Evolutionary conservation across 2,888 invertebrate genomes (phyloP), one percentile per base, ranked within the genome.

Genomic region (Spodoptera littoralis): DNA sequence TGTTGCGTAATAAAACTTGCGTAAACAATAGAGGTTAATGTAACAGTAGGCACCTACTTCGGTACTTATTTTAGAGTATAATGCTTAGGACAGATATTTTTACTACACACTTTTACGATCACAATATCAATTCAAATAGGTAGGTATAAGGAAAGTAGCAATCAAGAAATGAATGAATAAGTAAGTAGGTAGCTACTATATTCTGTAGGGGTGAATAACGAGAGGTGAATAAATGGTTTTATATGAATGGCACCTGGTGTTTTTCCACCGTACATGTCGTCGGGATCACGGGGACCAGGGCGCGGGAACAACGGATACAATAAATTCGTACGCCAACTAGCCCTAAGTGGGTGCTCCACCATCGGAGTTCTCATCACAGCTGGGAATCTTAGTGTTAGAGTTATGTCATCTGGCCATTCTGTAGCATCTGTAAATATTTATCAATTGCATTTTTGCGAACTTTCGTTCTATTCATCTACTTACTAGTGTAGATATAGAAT

Each of bases 241-340:
- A 12, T 2, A 30, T 4, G 8, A 47, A 41, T 11, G 2, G 45
- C 92, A 95, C 97, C 96, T 81, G 97, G 97, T 69, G 85, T 87
- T 83, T 90, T 90, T 1, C 94, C 94, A 24, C 94, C 94, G 76
- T 91, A 92, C 79, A 87, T 85, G 71, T 93, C 93, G 13, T 88
- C 85, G 4, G 93, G 88, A 56, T 95, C 95, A 56, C 98, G 91
- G 0, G 98, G 97, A 0, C 97, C 97, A 0, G 96, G 95, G 22
- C 90, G 90, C 73, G 96, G 96, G 85, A 96, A 97, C 48, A 95
- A 75, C 1, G 96, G 96, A 89, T 96, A 98, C 55, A 97, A 87
- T 12, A 96, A 90, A 86, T 96, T 96, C 2, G 98, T 98, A 49
- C 95, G 92, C 98, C 98, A 98, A 74, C 94, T 93, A 24, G 92